Evolutionary conservation across 2,888 invertebrate genomes (phyloP), one percentile per base, ranked within the genome.

Genomic region (Kuschelorhynchus macadamiae): DNA sequence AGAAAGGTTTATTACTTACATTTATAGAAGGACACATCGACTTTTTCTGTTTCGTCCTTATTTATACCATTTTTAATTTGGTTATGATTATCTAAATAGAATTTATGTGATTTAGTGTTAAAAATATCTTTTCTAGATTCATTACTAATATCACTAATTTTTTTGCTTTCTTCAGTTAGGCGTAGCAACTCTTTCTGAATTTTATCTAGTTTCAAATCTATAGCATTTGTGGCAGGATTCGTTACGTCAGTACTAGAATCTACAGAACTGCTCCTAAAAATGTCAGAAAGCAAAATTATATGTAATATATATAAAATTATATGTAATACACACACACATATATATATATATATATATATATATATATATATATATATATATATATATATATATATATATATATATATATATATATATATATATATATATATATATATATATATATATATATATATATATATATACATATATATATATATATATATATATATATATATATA

Each of bases 221-320:
- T 61, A 70, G 75, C 72, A 67, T 70, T 75, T 56, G 70, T 73
- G 60, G 74, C 74, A 61, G 75, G 73, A 74, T 74, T 77, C 25
- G 73, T 73, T 61, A 72, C 68, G 25, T 78, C 78, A 41, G 73
- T 75, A 74, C 79, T 79, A 89, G 89, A 80, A 87, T 88, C 73
- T 16, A 86, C 87, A 53, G 90, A 89, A 77, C 89, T 90, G 36
- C 89, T 86, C 33, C 91, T 89, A 76, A 92, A 93, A 32, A n/a
- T n/a, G n/a, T n/a, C n/a, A n/a, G n/a, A n/a, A n/a, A n/a, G n/a
- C n/a, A n/a, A n/a, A n/a, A n/a, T n/a, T n/a, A n/a, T n/a, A n/a
- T n/a, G n/a, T n/a, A n/a, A n/a, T n/a, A n/a, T n/a, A n/a, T n/a
- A n/a, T n/a, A n/a, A n/a, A n/a, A n/a, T n/a, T n/a, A n/a, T n/a